phyloP scores from a whole-genome alignment of 30 jellyfish, hydroid and myxozoan species.

The Hydractinia symbiolongicarpus region DNA sequence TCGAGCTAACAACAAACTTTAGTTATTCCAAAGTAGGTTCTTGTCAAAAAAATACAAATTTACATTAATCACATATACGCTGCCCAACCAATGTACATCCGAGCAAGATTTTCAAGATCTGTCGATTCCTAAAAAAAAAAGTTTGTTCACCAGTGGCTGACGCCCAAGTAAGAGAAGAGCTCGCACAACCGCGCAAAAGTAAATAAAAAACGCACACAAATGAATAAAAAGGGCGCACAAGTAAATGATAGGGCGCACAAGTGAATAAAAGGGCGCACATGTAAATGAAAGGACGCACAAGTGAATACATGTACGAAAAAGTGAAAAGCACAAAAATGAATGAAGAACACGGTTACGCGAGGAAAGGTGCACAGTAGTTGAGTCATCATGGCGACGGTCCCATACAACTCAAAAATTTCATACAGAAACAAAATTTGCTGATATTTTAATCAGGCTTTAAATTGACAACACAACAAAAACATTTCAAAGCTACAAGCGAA shows the following conservation, averaged over 20 bases:
- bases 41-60: no score
- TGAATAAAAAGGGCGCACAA: background rate
- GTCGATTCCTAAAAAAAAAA: conserved; percentile 80
- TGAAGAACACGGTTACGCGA: no score
- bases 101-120: conserved; percentile 66
- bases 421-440: background rate
- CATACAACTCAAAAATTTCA: background rate
- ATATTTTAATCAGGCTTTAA: background rate
- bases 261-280: background rate
- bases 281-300: background rate
- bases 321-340: no score
- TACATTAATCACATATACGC: conserved; percentile 60
- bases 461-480: no score
- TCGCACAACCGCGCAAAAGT: background rate
- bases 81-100: conserved; percentile 99
- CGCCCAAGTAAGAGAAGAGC: background rate
- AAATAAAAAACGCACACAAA: background rate
- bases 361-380: no score
- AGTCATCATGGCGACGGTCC: no score
- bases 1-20: no score
- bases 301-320: no score
- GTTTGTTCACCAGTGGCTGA: background rate
- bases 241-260: background rate
- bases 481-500: no score
- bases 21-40: no score